Conservation (phyloP, 2,797 vertebrate genomes). For the Carduelis carduelis region DNA sequence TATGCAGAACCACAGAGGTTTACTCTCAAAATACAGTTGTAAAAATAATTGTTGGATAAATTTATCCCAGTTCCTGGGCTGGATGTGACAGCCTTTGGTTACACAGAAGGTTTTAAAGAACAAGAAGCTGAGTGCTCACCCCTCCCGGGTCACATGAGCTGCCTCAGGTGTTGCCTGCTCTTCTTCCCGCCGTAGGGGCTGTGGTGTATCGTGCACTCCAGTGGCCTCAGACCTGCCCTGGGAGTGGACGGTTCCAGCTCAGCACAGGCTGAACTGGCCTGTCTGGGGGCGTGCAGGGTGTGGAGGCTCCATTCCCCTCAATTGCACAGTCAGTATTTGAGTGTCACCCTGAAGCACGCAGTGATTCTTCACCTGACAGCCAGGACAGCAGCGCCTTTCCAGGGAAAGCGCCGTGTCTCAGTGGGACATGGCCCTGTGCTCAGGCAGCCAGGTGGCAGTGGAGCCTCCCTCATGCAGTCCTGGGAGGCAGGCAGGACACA, state of each 20-base stretch:
- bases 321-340: neutral
- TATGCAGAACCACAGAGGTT: neutral
- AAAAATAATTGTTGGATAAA: neutral
- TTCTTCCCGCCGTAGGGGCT: fast-evolving
- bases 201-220: fast-evolving
- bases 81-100: neutral
- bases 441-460: neutral
- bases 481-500: neutral
- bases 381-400: fast-evolving
- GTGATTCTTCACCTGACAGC: neutral
- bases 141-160: fast-evolving
- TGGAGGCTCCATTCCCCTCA: neutral
- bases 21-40: neutral
- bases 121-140: too few relatives aligned
- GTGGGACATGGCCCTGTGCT: neutral
- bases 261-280: neutral
- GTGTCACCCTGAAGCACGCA: fast-evolving
- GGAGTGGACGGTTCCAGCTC: fast-evolving
- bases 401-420: fast-evolving
- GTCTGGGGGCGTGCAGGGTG: fast-evolving
- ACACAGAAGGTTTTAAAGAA: neutral
- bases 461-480: neutral
- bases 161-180: neutral
- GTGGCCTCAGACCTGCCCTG: neutral
- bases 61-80: neutral